These are phyloP conservation scores for Caenorhabditis remanei DNA, from an alignment of 1,140 invertebrate genomes.

Conservation along the genomic window DNA sequence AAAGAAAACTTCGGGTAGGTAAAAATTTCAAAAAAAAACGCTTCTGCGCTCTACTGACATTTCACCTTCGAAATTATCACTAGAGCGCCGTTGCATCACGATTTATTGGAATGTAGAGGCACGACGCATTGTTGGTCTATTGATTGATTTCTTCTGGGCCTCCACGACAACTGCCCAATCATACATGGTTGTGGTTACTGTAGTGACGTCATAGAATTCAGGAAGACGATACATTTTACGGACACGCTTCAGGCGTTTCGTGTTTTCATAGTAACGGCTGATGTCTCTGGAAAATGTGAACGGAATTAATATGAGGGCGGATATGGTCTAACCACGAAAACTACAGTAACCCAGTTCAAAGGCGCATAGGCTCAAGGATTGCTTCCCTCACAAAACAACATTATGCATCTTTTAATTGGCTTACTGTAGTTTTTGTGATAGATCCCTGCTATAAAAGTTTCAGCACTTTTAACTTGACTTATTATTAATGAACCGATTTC, in stretches of 20 bases:
- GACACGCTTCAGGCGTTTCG: constrained; percentile 71
- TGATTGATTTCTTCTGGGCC: constrained; percentile 61
- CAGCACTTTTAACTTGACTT: too few species aligned
- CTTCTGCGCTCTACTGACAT: too few species aligned
- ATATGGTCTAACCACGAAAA: too few species aligned
- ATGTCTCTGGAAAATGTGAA: constrained; percentile 67
- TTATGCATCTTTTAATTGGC: neutral
- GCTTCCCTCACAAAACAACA: too few species aligned
- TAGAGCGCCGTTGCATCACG: neutral
- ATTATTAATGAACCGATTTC: too few species aligned
- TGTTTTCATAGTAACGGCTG: constrained; percentile 65
- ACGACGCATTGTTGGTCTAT: constrained; percentile 54
- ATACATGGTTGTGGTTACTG: constrained; percentile 69
- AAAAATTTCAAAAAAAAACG: too few species aligned
- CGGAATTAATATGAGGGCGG: too few species aligned
- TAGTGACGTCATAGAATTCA: constrained; percentile 71
- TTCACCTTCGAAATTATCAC: neutral
- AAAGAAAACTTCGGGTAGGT: too few species aligned
- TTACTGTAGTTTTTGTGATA: constrained; percentile 41
- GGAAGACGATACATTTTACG: constrained; percentile 72
- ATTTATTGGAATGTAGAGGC: constrained; percentile 23
- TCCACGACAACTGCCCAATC: constrained; percentile 74
- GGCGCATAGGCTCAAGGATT: too few species aligned
- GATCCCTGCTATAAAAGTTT: too few species aligned
- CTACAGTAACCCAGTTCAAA: too few species aligned